phyloP scores from a whole-genome alignment of 2,113 vertebrate species.

The Xenopus tropicalis region UCB_Xtro_10.0 CM004449.2:548001-548500 shows the following conservation, averaged over 20 bases:
- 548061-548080: constrained; percentile 55
- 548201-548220: constrained; percentile 53
- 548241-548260: no score
- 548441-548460: no score
- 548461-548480: no score
- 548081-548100: constrained; percentile 77
- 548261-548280: no score
- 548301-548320: no score
- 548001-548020: constrained; percentile 56
- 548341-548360: constrained; percentile 80
- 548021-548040: constrained; percentile 62
- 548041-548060: constrained; percentile 54
- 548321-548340: constrained; percentile 69
- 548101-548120: constrained; percentile 67
- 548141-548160: constrained; percentile 61
- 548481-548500: no score
- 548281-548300: no score
- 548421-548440: constrained; percentile 69
- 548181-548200: constrained; percentile 46
- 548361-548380: constrained; percentile 65
- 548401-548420: constrained; percentile 71
- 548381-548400: constrained; percentile 70
- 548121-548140: constrained; percentile 55
- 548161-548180: constrained; percentile 70
- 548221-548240: background rate